Evolutionary conservation across 2,888 invertebrate species (phyloP), one percentile per base, ranked within the genome.

Genomic region (Baccha elongata): DNA sequence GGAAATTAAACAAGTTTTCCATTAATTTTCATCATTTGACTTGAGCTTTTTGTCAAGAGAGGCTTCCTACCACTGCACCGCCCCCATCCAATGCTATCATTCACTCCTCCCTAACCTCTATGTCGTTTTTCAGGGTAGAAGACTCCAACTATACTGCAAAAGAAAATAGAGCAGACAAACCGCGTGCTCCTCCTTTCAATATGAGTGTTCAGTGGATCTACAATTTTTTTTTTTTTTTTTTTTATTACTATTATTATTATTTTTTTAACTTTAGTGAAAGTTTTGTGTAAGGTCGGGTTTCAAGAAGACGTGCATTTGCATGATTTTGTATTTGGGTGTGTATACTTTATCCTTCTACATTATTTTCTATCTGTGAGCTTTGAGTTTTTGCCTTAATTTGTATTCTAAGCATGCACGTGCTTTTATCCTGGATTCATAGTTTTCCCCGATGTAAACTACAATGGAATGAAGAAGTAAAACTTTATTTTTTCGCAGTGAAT

Each of bases 1-100:
- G 58, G 37, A 78, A 84, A 78, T 78, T 84, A 78, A 73, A 78
- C 73, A 78, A 84, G 83, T 78, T 84, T 80, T 64, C 64, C 78
- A 76, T 84, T 69, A 76, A 84, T 84, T 84, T 76, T 68, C 60
- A 58, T 73, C 68, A 52, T 73, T 72, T 73, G 53, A 50, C 46
- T 42, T 62, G 42, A 71, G 69, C 62, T 64, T 68, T 79, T 62
- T 73, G 65, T 48, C 32, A 73, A 40, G 26, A 19, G 40, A 40
- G 48, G 62, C 46, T 73, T 73, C 62, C n/a, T 26, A 11, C 19
- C 37, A 10, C n/a, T 42, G 19, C 52, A 26, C 15, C 58, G 6
- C 42, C 19, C 10, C n/a, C 26, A 13, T 15, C 13, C 6, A 44
- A 13, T n/a, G n/a, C n/a, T n/a, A n/a, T n/a, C n/a, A n/a, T n/a